Evolutionary conservation across 2,888 invertebrate genomes (phyloP).

Genomic region (Esperia sulphurella): DNA sequence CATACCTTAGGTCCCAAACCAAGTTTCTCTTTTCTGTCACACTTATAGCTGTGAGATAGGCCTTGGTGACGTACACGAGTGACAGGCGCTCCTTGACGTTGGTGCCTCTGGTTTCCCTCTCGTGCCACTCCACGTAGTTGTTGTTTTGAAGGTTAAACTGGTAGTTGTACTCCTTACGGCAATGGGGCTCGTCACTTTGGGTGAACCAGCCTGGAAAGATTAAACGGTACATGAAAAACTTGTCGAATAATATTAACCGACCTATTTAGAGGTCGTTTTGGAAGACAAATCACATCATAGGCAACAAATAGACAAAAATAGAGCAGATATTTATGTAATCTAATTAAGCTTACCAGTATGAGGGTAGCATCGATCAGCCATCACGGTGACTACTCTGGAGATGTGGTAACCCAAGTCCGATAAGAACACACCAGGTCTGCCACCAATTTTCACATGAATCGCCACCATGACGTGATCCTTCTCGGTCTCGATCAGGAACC

Average conservation of each 20-base stretch:
- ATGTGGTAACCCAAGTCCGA: slow-evolving; percentile 96
- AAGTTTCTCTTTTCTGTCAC: slow-evolving; percentile 94
- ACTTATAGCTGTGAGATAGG: slow-evolving; percentile 89
- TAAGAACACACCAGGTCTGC: slow-evolving; percentile 87
- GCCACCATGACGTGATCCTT: slow-evolving; percentile 94
- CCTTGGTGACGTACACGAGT: slow-evolving; percentile 88
- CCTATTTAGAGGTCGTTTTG: too few relatives aligned
- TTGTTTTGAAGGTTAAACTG: slow-evolving; percentile 82
- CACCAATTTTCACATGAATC: slow-evolving; percentile 85
- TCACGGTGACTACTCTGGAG: slow-evolving; percentile 90
- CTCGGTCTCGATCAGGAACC: slow-evolving; percentile 84
- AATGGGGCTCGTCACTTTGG: slow-evolving; percentile 87
- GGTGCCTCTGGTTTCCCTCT: slow-evolving; percentile 84
- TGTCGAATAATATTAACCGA: too few relatives aligned
- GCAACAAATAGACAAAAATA: too few relatives aligned
- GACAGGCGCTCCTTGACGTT: slow-evolving; percentile 83
- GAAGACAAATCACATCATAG: too few relatives aligned
- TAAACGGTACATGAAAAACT: too few relatives aligned
- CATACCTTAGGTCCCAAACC: slow-evolving; percentile 86
- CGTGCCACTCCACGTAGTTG: slow-evolving; percentile 92
- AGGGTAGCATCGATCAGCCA: slow-evolving; percentile 92
- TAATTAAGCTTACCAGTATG: slow-evolving; percentile 83
- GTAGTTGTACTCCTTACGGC: slow-evolving; percentile 92
- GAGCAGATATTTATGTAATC: too few relatives aligned
- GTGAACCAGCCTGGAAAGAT: slow-evolving; percentile 85